phyloP scores from a whole-genome alignment of 2,113 vertebrate species.

The Struthio camelus region DNA sequence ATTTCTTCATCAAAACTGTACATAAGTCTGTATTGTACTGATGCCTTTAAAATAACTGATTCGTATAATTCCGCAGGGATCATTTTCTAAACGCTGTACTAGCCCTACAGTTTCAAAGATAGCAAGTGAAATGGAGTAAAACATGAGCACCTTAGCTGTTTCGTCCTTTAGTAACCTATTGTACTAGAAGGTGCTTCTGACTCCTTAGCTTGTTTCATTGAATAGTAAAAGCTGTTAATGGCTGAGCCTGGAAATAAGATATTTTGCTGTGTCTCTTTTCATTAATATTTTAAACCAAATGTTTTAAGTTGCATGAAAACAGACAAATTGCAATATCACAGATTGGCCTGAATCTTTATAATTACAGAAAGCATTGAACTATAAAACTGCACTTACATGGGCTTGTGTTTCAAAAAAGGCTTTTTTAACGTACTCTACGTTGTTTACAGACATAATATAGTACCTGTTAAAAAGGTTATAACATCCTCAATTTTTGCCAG shows the following conservation, averaged over 20 bases:
- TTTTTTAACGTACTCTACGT: not conserved
- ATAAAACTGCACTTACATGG: not conserved
- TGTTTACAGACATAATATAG: not conserved
- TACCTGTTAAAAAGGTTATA: not conserved
- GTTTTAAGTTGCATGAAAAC: constrained; percentile 1
- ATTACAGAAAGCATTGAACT: not conserved
- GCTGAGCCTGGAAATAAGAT: constrained; percentile 22
- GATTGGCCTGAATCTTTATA: not conserved
- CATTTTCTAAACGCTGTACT: not conserved
- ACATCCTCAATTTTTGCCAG: not conserved
- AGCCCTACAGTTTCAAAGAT: not conserved
- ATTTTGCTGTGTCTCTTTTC: constrained; percentile 14
- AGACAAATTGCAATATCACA: constrained; percentile 16
- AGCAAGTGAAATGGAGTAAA: not conserved
- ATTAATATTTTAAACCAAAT: constrained; percentile 50
- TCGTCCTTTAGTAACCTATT: not conserved
- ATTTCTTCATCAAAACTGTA: not conserved
- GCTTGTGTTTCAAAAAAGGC: not conserved
- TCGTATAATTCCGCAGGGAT: not conserved
- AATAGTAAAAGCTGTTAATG: not conserved
- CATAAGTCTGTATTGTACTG: not conserved
- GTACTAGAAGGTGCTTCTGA: not conserved
- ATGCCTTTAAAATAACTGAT: not conserved
- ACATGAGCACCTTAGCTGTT: not conserved
- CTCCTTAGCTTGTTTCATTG: not conserved